Base-by-base conservation (phyloP, 1,140 invertebrate species). In the Globodera ellingtonae region DNA sequence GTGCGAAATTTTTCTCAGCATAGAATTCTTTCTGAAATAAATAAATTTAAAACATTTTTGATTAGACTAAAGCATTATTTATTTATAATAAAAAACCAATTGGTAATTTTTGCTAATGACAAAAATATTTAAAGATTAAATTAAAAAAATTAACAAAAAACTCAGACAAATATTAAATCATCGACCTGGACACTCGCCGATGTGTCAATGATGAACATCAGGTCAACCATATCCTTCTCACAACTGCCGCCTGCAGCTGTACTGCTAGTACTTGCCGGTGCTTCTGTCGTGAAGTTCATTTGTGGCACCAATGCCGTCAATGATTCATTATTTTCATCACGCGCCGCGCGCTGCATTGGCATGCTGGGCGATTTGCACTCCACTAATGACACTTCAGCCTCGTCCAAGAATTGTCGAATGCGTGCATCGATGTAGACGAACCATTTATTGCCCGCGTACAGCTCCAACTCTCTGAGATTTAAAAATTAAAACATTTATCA, bases 361-460 rank as follows among this genome's bases (percentile, higher is more conserved):
- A 48, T 35, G 9, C 9, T 47, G 46, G 65, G 62, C 21, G 69
- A 69, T 67, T 72, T 81, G 79, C 86, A 84, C n/a, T 85, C 83
- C 0, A 84, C 70, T 47, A 86, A 35, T 10, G 84, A 82, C 6
- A 73, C 71, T 74, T 86, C 82, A 8, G 86, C 86, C 46, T 86
- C 86, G 50, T 86, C 82, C 24, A 86, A 56, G 59, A 86, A 87
- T 73, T 87, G 85, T 24, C 83, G 76, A 66, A 84, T 86, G 62
- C 86, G 67, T 13, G 84, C 84, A 72, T 86, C 86, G 52, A 87
- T 87, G 69, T 86, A 86, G 3, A 86, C 85, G 52, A 86, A 84
- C 84, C 83, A 82, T 74, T 87, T 86, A 79, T 86, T 87, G 5
- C 85, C 85, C n/a, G 85, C 83, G 69, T 88, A 86, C 52, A 86